A percentile compares a stretch with the other conserved stretches of the same genome.
phyloP scores from a whole-genome alignment of 2,113 vertebrate species.

The Laterallus jamaicensis region DNA sequence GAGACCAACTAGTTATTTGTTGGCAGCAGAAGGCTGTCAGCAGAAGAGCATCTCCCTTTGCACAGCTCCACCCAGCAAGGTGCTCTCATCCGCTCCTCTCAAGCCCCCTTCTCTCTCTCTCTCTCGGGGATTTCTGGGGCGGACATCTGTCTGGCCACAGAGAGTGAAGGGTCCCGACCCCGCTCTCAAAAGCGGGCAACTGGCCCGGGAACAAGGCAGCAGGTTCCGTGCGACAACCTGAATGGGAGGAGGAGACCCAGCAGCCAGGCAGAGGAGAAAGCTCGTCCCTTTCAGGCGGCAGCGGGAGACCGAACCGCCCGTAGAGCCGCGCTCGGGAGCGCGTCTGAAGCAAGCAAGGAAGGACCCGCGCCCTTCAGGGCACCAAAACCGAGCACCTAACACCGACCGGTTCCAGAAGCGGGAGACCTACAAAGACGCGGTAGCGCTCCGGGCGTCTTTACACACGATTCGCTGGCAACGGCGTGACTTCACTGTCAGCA shows the following conservation, averaged over 20 bases:
- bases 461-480: not conserved
- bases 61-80: not conserved
- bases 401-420: accelerated
- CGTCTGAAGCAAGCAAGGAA: accelerated
- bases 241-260: too few relatives aligned
- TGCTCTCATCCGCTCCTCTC: not conserved
- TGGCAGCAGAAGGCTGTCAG: not conserved
- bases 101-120: not conserved
- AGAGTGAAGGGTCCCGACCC: accelerated
- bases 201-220: too few relatives aligned
- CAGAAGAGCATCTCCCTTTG: not conserved
- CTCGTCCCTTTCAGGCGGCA: not conserved
- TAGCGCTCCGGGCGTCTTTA: accelerated
- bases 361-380: accelerated
- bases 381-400: not conserved
- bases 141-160: not conserved
- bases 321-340: accelerated
- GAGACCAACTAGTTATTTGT: accelerated
- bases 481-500: accelerated
- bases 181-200: accelerated
- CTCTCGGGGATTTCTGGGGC: not conserved
- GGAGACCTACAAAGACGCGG: accelerated
- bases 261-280: not conserved
- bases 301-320: accelerated
- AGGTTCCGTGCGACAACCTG: accelerated